phyloP scores from a whole-genome alignment of 2,113 vertebrate genomes.

The Heloderma charlesbogerti region DNA sequence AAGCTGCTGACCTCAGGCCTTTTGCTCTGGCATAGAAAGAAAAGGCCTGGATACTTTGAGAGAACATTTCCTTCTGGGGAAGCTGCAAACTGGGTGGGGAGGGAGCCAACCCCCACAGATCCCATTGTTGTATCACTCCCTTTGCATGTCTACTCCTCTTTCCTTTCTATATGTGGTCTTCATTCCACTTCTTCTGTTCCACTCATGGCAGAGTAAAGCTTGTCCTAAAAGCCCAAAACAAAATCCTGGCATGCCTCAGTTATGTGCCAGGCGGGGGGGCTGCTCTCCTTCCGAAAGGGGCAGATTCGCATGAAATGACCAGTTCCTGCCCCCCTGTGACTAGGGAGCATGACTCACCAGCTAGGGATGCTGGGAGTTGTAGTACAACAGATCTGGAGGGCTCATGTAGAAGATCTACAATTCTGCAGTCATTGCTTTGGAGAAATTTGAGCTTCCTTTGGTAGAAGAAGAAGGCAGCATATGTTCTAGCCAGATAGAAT shows the following conservation, averaged over 20 bases:
- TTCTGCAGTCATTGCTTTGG: no score
- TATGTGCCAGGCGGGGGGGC: no score
- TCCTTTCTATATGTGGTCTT: constrained; percentile 36
- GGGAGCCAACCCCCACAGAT: background rate
- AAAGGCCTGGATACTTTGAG: background rate
- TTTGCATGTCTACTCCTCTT: background rate
- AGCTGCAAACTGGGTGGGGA: constrained; percentile 15
- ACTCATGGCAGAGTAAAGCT: background rate
- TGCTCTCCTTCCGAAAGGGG: background rate
- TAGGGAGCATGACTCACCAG: background rate
- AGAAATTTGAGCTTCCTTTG: no score
- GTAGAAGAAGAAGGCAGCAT: no score
- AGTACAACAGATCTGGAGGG: no score
- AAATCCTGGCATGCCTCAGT: background rate
- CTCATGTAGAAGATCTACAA: no score
- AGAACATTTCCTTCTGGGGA: constrained; percentile 39
- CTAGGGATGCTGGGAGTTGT: no score
- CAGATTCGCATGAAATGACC: no score
- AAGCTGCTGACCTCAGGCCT: background rate
- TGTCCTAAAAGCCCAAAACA: background rate
- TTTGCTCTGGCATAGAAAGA: background rate
- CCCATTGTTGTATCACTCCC: background rate
- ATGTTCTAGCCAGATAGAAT: no score
- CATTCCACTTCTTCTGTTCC: background rate
- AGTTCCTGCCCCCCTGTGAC: background rate